Evolutionary conservation across 2,797 vertebrate genomes (phyloP), one percentile per base, ranked within the genome.

Genomic region (Enteromius argenteus): DNA sequence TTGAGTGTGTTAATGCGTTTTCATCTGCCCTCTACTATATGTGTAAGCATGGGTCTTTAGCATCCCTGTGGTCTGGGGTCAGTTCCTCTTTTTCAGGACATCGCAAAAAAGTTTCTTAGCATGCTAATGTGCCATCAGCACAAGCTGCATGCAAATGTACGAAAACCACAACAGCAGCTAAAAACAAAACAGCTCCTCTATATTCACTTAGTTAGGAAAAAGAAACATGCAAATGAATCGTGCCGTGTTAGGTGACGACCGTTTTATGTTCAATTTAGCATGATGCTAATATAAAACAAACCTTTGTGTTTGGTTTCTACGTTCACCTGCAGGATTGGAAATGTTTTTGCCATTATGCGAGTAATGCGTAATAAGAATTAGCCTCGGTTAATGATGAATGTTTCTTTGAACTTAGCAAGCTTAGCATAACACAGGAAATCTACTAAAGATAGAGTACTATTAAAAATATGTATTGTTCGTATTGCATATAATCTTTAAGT

Each of bases 21-120:
- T 56, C 62, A 66, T 66, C 62, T 19, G 27, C 7, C 9, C 30
- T 13, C 13, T 66, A 13, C 10, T 64, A 46, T 68, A 23, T 67
- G 46, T 14, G 39, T 37, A 44, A 66, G 46, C 81, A 42, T 80
- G 32, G 66, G 74, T 72, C 64, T 53, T 84, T 79, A 56, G 73
- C n/a, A 46, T 64, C 30, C 5, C 62, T 85, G 81, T 85, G 85
- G 77, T 85, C 44, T 86, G 53, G 39, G 44, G 53, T 51, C 23
- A 84, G 79, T 89, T 87, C 88, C 86, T 71, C 77, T 83, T 87
- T 87, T 85, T 73, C 37, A 56, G 19, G 37, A 77, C 51, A 53
- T 60, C n/a, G 49, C 68, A 46, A 56, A 51, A 79, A 69, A 80
- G 80, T 80, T 77, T 86, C 75, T 87, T 42, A 68, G 81, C 66